These are phyloP conservation scores for Alethe diademata DNA, from an alignment of 2,113 vertebrate species.

Conservation along the genomic window DNA sequence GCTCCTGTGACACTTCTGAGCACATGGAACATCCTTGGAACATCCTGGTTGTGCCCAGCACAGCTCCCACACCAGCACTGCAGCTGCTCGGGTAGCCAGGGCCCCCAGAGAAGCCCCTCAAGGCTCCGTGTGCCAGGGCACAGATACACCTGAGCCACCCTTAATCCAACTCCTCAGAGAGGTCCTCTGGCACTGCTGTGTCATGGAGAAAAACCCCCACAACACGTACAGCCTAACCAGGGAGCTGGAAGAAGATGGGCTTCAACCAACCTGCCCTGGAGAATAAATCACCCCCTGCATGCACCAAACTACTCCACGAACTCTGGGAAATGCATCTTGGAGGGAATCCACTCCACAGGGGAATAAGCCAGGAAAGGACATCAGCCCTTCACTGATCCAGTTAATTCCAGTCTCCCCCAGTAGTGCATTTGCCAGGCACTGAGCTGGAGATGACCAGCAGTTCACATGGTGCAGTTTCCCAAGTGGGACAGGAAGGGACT, in stretches of 20 bases:
- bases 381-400: neutral
- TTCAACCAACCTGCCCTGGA: neutral
- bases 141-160: neutral
- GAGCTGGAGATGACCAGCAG: neutral
- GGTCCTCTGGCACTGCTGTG: neutral
- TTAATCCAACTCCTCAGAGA: neutral
- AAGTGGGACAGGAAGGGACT: neutral
- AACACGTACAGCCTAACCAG: accelerated
- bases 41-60: neutral
- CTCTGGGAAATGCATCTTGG: neutral
- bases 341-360: neutral
- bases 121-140: neutral
- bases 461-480: neutral
- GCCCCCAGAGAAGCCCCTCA: neutral
- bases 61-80: neutral
- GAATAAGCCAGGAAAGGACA: neutral
- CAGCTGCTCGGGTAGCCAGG: neutral
- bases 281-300: neutral
- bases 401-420: neutral
- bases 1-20: neutral
- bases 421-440: neutral
- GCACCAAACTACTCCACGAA: neutral
- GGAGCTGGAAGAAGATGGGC: neutral
- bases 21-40: neutral
- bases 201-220: neutral